A percentile compares a stretch with the other conserved stretches of the same genome.
phyloP scores from a whole-genome alignment of 2,888 invertebrate genomes.

The Sphecodes monilicornis region DNA sequence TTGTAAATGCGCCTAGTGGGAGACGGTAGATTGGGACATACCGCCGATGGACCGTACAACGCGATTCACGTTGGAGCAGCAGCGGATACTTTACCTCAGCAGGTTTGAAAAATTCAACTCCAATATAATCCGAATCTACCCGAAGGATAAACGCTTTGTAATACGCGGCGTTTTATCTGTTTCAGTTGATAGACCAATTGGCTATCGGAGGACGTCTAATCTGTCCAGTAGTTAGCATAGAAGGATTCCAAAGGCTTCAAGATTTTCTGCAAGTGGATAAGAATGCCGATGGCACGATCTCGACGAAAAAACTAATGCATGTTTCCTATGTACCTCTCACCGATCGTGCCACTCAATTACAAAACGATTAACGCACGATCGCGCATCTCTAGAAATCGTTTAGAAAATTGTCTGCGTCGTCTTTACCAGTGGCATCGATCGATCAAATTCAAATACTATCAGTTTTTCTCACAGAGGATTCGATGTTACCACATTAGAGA shows the following conservation, averaged over 20 bases:
- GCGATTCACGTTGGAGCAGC: slow-evolving; percentile 98
- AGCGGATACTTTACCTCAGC: slow-evolving; percentile 91
- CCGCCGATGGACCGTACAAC: slow-evolving; percentile 92
- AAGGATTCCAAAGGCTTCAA: slow-evolving; percentile 89
- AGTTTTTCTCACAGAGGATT: background rate
- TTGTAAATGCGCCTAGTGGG: slow-evolving; percentile 87
- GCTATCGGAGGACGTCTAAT: slow-evolving; percentile 96
- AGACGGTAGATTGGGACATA: slow-evolving; percentile 93
- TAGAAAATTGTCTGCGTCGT: slow-evolving; percentile 18
- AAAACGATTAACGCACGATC: slow-evolving; percentile 32
- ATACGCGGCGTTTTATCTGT: background rate
- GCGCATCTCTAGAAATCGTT: background rate
- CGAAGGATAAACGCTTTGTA: background rate
- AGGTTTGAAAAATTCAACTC: slow-evolving; percentile 84
- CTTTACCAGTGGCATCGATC: background rate
- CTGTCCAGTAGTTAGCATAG: slow-evolving; percentile 95
- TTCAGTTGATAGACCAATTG: slow-evolving; percentile 92
- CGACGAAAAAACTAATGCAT: slow-evolving; percentile 93
- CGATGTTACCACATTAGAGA: slow-evolving; percentile 16
- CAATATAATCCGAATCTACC: background rate
- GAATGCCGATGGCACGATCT: slow-evolving; percentile 90
- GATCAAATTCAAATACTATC: slow-evolving; percentile 19
- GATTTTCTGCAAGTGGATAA: slow-evolving; percentile 92
- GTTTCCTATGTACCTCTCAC: slow-evolving; percentile 99
- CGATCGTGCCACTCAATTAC: slow-evolving; percentile 90